Conservation (phyloP, 2,113 vertebrate species). For the Rhombomys opimus region DNA sequence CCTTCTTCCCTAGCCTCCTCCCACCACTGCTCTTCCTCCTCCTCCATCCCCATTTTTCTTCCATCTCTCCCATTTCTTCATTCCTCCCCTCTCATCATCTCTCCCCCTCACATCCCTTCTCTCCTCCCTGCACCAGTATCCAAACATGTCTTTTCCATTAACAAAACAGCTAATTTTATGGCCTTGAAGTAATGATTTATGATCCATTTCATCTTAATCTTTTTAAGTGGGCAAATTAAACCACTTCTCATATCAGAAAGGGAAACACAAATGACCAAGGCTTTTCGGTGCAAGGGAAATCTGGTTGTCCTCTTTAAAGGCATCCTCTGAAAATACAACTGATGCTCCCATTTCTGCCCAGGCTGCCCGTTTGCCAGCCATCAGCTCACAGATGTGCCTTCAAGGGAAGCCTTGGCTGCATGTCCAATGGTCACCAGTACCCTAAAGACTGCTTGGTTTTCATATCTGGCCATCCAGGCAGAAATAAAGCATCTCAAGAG, state of each 20-base stretch:
- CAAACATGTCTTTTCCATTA: constrained; percentile 62
- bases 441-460: not conserved
- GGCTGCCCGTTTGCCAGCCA: not conserved
- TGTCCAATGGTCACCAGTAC: not conserved
- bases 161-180: constrained; percentile 80
- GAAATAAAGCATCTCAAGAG: not conserved
- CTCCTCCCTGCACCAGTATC: not conserved
- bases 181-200: constrained; percentile 64
- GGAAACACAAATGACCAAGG: constrained; percentile 40
- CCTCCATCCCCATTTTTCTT: no score
- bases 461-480: not conserved
- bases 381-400: not conserved
- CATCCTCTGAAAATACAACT: constrained; percentile 42
- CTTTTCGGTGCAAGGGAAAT: constrained; percentile 41
- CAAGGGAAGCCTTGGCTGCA: not conserved
- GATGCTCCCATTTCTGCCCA: not conserved
- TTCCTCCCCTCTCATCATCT: no score
- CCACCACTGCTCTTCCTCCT: no score
- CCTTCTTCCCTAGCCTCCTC: not conserved
- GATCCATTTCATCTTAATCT: constrained; percentile 68
- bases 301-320: constrained; percentile 41
- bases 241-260: constrained; percentile 68
- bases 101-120: not conserved
- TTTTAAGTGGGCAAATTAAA: constrained; percentile 71
- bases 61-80: no score